Evolutionary conservation across 2,113 vertebrate species (phyloP).

Genomic region (Sarotherodon lohbergeri): DNA sequence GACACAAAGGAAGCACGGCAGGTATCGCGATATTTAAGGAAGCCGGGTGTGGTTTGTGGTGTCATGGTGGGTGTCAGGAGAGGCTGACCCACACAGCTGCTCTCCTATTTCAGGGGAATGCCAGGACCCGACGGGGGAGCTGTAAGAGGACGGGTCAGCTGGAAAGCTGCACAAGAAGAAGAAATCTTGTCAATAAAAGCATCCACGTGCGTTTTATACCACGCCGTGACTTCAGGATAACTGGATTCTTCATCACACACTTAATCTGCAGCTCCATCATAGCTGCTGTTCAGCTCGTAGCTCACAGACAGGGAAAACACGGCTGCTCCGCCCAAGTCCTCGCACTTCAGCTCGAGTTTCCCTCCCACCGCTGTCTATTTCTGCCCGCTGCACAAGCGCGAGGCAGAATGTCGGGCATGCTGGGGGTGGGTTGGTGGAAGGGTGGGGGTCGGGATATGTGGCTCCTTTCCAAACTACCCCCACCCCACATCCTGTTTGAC

Average conservation of each 20-base stretch:
- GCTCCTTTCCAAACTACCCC: background rate
- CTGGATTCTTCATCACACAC: too few species aligned
- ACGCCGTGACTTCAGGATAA: background rate
- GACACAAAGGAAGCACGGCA: background rate
- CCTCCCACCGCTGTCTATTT: constrained; percentile 31
- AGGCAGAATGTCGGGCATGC: constrained; percentile 46
- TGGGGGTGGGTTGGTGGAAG: background rate
- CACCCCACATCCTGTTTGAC: background rate
- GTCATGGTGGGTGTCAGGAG: background rate
- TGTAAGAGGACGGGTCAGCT: accelerated
- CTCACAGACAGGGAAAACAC: background rate
- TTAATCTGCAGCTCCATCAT: background rate
- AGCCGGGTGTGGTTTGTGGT: background rate
- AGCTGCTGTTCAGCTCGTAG: background rate
- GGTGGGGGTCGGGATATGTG: background rate
- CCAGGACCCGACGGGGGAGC: background rate
- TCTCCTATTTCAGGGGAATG: background rate
- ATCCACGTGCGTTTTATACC: background rate
- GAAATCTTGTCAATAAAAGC: background rate
- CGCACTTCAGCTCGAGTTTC: background rate
- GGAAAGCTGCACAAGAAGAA: background rate
- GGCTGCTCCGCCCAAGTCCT: background rate
- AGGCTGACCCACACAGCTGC: background rate
- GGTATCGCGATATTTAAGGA: background rate
- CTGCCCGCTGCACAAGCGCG: constrained; percentile 26